Evolutionary conservation across 2,797 vertebrate species (phyloP), one percentile per base, ranked within the genome.

Genomic region (Coracias cyanogaster): DNA sequence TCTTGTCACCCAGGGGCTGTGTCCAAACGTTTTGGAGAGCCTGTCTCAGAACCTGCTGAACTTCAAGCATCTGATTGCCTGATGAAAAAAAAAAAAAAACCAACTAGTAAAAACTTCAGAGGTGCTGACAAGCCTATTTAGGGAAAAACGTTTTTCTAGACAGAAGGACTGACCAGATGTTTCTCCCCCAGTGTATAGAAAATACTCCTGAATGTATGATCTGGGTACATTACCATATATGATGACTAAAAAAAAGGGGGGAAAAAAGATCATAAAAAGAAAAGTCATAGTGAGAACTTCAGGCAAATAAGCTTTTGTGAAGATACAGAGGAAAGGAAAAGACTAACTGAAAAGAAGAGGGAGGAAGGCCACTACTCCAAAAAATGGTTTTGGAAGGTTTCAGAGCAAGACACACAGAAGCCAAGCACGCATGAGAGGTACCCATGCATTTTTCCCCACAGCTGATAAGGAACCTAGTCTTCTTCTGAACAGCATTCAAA

Each of bases 21-120:
- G 97, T 98, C 98, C 98, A 98, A 97, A 98, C 91, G 80, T 98
- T 81, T 33, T 95, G 89, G 21, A 98, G 97, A 86, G 97, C 97
- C 49, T 96, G 89, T 71, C 97, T 97, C 93, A 98, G 92, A 91
- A 98, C 81, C 46, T 98, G 58, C 55, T 98, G 98, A 79, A 98
- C 86, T 52, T 98, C 96, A 49, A 98, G 91, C 55, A 96, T 52
- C 78, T 96, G 97, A 88, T 79, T 95, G 29, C 85, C 98, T 98
- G 35, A 20, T 6, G 33, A 61, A 82, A 82, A 26, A 15, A 35
- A 64, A 82, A 82, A 26, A 15, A 20, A 41, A 58, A 83, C 80
- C 20, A 4, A 21, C 14, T 8, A 67, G 35, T 17, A 45, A 51
- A 45, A 87, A 14, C 14, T 76, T 70, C 31, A 80, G 28, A 81